Percentiles rank a stretch among this genome's conserved stretches.
phyloP scores from a whole-genome alignment of 2,888 invertebrate species.

The Deilephila porcellus region DNA sequence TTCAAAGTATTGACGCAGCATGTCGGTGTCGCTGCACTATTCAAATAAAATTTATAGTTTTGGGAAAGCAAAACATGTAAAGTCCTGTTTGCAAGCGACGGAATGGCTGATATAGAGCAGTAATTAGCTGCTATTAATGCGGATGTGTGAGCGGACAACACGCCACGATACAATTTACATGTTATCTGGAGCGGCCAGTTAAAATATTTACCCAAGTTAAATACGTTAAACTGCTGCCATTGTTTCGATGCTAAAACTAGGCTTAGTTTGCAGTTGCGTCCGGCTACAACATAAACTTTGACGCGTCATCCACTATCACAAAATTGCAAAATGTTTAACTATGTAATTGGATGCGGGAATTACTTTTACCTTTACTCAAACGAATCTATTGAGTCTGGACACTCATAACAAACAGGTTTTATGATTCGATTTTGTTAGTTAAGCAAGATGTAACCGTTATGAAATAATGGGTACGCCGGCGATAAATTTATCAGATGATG shows the following conservation, averaged over 20 bases:
- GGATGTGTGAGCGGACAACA: neutral
- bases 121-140: neutral
- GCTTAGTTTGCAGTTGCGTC: neutral
- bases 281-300: conserved; percentile 10
- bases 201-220: conserved; percentile 22
- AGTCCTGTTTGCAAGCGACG: no score
- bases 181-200: conserved; percentile 11
- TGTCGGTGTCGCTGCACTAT: no score
- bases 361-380: conserved; percentile 22
- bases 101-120: no score
- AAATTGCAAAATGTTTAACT: conserved; percentile 17
- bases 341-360: conserved; percentile 8
- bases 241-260: neutral
- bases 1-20: no score
- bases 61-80: no score
- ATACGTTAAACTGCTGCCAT: neutral
- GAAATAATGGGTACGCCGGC: conserved; percentile 14
- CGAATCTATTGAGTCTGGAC: conserved; percentile 32
- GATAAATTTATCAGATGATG: neutral
- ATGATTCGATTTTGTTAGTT: conserved; percentile 37
- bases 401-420: conserved; percentile 41
- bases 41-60: no score
- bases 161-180: neutral
- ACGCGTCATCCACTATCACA: conserved; percentile 18
- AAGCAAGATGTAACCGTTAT: conserved; percentile 19